Evolutionary conservation across 2,888 invertebrate genomes (phyloP), one percentile per base, ranked within the genome.

Genomic region (Neuroscelio doddi): DNA sequence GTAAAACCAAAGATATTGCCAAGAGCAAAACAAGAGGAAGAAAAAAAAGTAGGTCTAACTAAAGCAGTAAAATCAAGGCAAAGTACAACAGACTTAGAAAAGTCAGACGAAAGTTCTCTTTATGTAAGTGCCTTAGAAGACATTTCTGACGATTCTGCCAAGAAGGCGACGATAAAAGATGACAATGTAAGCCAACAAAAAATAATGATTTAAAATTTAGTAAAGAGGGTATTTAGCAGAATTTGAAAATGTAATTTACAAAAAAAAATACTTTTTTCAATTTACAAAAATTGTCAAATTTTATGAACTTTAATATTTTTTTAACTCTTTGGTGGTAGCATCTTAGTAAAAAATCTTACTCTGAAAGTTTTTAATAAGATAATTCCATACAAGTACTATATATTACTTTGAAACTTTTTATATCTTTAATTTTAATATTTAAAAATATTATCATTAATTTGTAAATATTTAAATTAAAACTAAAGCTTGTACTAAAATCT

Each of bases 101-200:
- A 89, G 85, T 90, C 90, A 75, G 92, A 92, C 72, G 92, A 93
- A 34, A 81, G 73, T 73, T 92, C 93, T 15, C 85, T 94, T 27
- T 93, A 94, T 75, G 87, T 90, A 79, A 91, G 93, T 62, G 93
- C 94, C 2, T 85, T 92, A 72, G 93, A 94, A 79, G 92, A 91
- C 65, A 87, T 89, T 2, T 66, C 71, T 7, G 81, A 80, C 8
- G 80, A 78, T 7, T 71, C 69, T 68, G 68, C 58, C 4, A 82
- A 77, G 9, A 51, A 63, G 30, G 64, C 63, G 30, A 74, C 70
- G 44, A 44, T 58, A n/a, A n/a, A n/a, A 42, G 59, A 34, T 34
- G 12, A 16, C 39, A 72, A 72, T 59, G 75, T 77, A 56, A 89
- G 88, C 87, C 30, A 14, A 17, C 15, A 21, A 21, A 21, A 21